Base-by-base conservation (phyloP, 1,140 invertebrate species). In the Dryas iulia region DNA sequence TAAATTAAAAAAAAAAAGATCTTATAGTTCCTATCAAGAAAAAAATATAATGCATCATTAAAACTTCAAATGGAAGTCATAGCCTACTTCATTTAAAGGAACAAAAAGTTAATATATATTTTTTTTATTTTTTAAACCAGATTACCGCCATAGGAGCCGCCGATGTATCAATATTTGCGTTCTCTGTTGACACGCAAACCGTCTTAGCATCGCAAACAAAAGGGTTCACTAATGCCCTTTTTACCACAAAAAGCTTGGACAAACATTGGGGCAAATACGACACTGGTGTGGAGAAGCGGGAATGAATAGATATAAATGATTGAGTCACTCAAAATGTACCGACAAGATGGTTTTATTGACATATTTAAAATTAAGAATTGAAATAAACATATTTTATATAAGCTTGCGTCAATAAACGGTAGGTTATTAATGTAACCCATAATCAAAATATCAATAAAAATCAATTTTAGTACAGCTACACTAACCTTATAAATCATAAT, bases 151-250 rank as follows among this genome's bases (percentile, higher is more conserved):
- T 82, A 86, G 79, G 71, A 84, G 82, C 87, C 86, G 83, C 74
- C 84, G 81, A 81, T 75, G 76, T 72, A 70, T 74, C 81, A 90
- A 90, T 90, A 89, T 90, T 90, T 88, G 79, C 72, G 8, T 65
- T 57, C 39, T 68, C 70, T 85, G 85, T 90, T 86, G 85, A 89
- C 88, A 83, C 75, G 86, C 82, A 87, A 90, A 89, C 86, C 84
- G 86, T 82, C 88, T 90, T 88, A 89, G 80, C 77, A 66, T 74
- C 74, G 83, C 81, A 80, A 87, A 90, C 78, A 90, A 75, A 87
- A 87, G 87, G 88, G 86, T 83, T 84, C 86, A 84, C 86, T 89
- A 90, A 90, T 90, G 87, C 86, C 84, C 88, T 89, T 90, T 89
- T 90, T 88, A 86, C 79, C 72, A 89, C 82, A 88, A 90, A 90